Percentiles rank a stretch among this genome's conserved stretches.
phyloP scores from a whole-genome alignment of 2,888 invertebrate genomes.

The Callimorpha dominula region DNA sequence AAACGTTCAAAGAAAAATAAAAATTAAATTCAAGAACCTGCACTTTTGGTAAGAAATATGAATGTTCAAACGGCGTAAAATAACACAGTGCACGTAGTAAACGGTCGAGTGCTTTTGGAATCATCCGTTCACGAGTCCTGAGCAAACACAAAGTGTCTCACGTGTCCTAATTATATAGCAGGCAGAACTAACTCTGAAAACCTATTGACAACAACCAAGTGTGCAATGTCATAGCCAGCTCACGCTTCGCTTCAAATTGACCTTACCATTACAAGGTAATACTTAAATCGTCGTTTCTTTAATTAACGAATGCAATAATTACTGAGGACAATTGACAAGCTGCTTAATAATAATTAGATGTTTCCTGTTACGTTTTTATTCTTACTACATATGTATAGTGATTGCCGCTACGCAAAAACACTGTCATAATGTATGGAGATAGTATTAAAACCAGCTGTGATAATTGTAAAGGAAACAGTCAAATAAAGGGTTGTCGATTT shows the following conservation, averaged over 20 bases:
- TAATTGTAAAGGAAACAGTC: slow-evolving; percentile 74
- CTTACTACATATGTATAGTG: slow-evolving; percentile 39
- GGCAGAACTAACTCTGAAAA: slow-evolving; percentile 68
- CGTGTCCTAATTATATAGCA: slow-evolving; percentile 75
- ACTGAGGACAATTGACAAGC: slow-evolving; percentile 53
- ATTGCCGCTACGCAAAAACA: slow-evolving; percentile 28
- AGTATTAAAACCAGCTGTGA: slow-evolving; percentile 63
- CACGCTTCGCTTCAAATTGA: slow-evolving; percentile 71
- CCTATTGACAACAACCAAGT: slow-evolving; percentile 63
- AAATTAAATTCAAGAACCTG: slow-evolving; percentile 40
- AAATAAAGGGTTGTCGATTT: slow-evolving; percentile 76
- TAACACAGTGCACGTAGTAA: slow-evolving; percentile 64
- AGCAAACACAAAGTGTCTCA: slow-evolving; percentile 80
- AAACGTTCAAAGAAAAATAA: slow-evolving; percentile 43
- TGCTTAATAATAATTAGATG: slow-evolving; percentile 52
- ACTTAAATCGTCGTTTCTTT: slow-evolving; percentile 66
- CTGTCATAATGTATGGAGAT: slow-evolving; percentile 41
- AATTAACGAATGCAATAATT: slow-evolving; percentile 65
- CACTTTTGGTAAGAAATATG: slow-evolving; percentile 53
- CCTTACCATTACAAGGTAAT: slow-evolving; percentile 65
- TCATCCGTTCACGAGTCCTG: slow-evolving; percentile 78
- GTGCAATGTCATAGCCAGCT: slow-evolving; percentile 65
- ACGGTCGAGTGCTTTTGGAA: slow-evolving; percentile 74
- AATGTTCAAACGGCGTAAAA: slow-evolving; percentile 67
- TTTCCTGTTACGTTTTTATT: slow-evolving; percentile 50